Conservation (phyloP, 2,797 vertebrate species). For the Gobionotothen gibberifrons region DNA sequence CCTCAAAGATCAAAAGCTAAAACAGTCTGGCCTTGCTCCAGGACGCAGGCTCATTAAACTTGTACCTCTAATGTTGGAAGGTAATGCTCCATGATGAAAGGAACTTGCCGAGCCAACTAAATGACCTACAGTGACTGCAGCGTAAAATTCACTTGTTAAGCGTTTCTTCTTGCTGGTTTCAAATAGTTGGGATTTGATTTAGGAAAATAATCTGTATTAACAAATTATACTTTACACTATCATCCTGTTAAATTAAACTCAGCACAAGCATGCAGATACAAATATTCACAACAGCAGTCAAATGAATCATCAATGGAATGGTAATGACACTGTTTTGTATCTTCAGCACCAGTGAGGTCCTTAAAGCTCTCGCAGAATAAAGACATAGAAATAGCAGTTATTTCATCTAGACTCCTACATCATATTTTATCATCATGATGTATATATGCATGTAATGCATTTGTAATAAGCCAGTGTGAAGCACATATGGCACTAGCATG, state of each 20-base stretch:
- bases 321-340: constrained; percentile 29
- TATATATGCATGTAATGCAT: constrained; percentile 33
- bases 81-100: constrained; percentile 20
- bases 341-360: constrained; percentile 8
- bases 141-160: constrained; percentile 8
- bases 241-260: constrained; percentile 23
- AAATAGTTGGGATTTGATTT: constrained; percentile 21
- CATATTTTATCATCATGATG: constrained; percentile 28
- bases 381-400: constrained; percentile 5
- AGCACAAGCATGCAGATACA: constrained; percentile 13
- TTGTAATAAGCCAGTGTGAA: constrained; percentile 25
- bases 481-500: constrained; percentile 15
- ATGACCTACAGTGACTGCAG: constrained; percentile 27
- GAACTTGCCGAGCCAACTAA: not conserved
- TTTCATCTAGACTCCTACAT: constrained; percentile 18
- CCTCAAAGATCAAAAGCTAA: not conserved
- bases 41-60: constrained; percentile 42
- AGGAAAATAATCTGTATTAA: constrained; percentile 31
- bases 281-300: constrained; percentile 32
- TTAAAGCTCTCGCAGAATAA: constrained; percentile 9
- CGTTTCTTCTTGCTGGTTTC: constrained; percentile 1
- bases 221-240: constrained; percentile 24
- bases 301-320: constrained; percentile 32
- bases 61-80: constrained; percentile 6
- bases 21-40: not conserved